phyloP scores from a whole-genome alignment of 2,888 invertebrate genomes.

The Eristalis tenax region DNA sequence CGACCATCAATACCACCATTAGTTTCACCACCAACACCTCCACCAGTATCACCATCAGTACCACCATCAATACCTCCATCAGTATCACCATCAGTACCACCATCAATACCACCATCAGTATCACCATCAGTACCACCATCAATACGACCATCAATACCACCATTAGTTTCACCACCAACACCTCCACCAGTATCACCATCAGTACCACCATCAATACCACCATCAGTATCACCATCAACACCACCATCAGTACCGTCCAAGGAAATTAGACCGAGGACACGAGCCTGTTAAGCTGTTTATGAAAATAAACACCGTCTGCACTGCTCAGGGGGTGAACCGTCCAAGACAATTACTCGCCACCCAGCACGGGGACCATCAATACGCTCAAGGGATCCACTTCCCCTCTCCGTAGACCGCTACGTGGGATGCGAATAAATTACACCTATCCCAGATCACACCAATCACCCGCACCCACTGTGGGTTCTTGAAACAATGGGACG shows the following conservation, averaged over 20 bases:
- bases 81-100: neutral
- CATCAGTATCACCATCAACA: neutral
- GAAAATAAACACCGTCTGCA: neutral
- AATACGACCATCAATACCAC: too few relatives aligned
- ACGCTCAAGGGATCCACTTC: neutral
- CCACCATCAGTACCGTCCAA: neutral
- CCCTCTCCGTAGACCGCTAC: neutral
- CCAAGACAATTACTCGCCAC: neutral
- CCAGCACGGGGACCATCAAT: neutral
- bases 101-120: too few relatives aligned
- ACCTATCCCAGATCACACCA: conserved; percentile 39
- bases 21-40: neutral
- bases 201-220: neutral
- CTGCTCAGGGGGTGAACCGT: neutral
- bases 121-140: too few relatives aligned
- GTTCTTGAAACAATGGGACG: conserved; percentile 34
- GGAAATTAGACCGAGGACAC: too few relatives aligned
- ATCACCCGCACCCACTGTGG: conserved; percentile 20
- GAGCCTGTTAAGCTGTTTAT: neutral
- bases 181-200: too few relatives aligned
- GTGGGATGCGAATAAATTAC: neutral
- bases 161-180: too few relatives aligned
- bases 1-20: neutral
- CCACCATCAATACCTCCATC: neutral
- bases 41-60: neutral